A percentile compares a stretch with the other conserved stretches of the same genome.
Evolutionary conservation across 2,113 vertebrate species (phyloP).

Genomic region (Aspiorhynchus laticeps): DNA sequence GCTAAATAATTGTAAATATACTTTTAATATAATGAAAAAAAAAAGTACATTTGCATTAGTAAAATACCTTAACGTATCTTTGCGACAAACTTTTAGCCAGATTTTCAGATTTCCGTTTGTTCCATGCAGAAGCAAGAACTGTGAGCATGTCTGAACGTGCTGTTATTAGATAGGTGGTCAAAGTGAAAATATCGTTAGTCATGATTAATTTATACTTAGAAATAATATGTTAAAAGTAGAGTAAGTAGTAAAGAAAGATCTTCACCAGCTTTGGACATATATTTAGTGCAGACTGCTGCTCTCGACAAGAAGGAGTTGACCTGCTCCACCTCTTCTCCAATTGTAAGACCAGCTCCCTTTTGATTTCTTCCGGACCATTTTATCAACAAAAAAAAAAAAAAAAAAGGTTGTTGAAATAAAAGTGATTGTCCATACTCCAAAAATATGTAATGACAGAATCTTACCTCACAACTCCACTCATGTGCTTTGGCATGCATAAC

Average conservation of each 20-base stretch:
- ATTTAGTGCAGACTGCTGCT: neutral
- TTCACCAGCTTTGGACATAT: neutral
- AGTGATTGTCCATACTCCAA: neutral
- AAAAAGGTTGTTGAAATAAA: neutral
- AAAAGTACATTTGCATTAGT: neutral
- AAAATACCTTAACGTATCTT: slow-evolving; percentile 10
- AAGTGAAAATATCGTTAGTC: neutral
- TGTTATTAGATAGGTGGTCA: neutral
- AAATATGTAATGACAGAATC: neutral
- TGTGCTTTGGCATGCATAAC: slow-evolving; percentile 22
- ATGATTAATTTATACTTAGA: neutral
- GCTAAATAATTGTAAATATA: neutral
- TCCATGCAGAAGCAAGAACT: neutral
- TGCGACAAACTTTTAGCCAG: neutral
- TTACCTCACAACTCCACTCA: neutral
- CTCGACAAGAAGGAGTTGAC: neutral
- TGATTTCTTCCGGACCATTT: slow-evolving; percentile 1
- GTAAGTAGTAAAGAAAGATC: too few species aligned
- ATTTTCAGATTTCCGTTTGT: neutral
- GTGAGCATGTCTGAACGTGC: neutral
- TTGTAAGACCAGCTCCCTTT: slow-evolving; percentile 2
- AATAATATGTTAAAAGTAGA: neutral
- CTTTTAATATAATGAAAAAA: too few species aligned
- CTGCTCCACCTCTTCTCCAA: neutral
- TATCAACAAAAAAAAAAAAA: neutral